Evolutionary conservation across 2,797 vertebrate species (phyloP), one percentile per base, ranked within the genome.

Genomic region (Sebastes jordani): DNA sequence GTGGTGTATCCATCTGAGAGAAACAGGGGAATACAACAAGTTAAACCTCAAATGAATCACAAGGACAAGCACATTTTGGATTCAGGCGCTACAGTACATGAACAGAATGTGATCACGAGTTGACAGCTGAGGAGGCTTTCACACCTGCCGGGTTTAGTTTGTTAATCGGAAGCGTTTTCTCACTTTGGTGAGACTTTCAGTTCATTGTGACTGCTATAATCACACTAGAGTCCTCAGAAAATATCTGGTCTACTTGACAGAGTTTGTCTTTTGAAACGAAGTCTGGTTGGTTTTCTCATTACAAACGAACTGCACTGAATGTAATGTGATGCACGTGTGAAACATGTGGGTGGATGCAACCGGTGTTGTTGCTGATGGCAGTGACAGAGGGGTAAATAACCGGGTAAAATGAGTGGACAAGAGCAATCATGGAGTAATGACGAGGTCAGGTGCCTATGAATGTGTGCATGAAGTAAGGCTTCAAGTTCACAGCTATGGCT

Each of bases 1-100:
- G 97, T 98, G 80, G 98, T 99, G 86, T 99, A 99, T 74, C 97
- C 98, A 93, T 99, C 98, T 98, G 91, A 42, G 89, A 93, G 81
- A 78, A 80, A 78, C 30, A 62, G 38, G 6, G 64, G 18, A 61
- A 49, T 25, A 29, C 52, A 58, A 71, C 10, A 34, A 58, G 27
- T 42, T 59, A n/a, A 46, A 61, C 60, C 0, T 75, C 11, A 36
- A 7, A 14, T 10, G 7, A 36, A 74, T 65, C 52, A 59, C 36
- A 64, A 58, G 18, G 42, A 38, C n/a, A 18, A n/a, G 20, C 34
- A 46, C 11, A n/a, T 59, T 6, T 10, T n/a, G 1, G 10, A 27
- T 60, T 27, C 5, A 65, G 20, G 27, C 18, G 10, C 16, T 42
- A 13, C 2, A 27, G 25, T 7, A 20, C 8, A 7, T 11, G 4